Conservation (phyloP, 2,888 invertebrate genomes). For the Plemyria rubiginata region DNA sequence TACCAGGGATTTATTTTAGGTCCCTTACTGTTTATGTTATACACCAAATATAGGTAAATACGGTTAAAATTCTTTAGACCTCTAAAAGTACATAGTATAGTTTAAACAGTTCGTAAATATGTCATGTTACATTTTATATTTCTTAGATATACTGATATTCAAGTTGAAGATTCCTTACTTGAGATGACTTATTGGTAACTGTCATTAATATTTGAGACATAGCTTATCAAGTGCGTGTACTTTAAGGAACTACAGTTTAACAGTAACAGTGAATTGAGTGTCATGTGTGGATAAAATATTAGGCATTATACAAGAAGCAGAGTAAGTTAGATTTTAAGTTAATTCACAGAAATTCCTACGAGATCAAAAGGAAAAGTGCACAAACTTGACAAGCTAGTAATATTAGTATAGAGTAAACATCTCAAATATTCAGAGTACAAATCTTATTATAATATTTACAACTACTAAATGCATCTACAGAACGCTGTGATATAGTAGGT, state of each 20-base stretch:
- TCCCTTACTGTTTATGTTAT: slow-evolving; percentile 19
- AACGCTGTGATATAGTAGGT: slow-evolving; percentile 45
- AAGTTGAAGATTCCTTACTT: no score
- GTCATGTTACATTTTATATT: slow-evolving; percentile 6
- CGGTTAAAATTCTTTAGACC: slow-evolving; percentile 14
- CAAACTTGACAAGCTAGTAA: slow-evolving; percentile 23
- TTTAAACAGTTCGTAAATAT: slow-evolving; percentile 9
- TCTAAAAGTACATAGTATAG: slow-evolving; percentile 16
- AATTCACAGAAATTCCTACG: neutral
- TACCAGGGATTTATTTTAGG: slow-evolving; percentile 17
- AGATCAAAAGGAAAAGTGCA: slow-evolving; percentile 14
- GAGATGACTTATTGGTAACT: slow-evolving; percentile 30
- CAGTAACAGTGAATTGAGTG: slow-evolving; percentile 1
- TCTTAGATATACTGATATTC: slow-evolving; percentile 21
- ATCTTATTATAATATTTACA: slow-evolving; percentile 50
- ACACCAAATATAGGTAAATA: slow-evolving; percentile 18
- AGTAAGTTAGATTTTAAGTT: neutral
- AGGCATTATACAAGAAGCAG: neutral
- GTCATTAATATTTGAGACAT: slow-evolving; percentile 13
- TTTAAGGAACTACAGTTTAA: neutral
- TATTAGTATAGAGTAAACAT: slow-evolving; percentile 24
- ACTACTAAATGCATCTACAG: slow-evolving; percentile 53
- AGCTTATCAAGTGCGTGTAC: slow-evolving; percentile 23
- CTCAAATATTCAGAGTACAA: slow-evolving; percentile 38
- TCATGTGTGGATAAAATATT: neutral